Evolutionary conservation across 2,888 invertebrate species (phyloP), one percentile per base, ranked within the genome.

Genomic region (Operophtera brumata): DNA sequence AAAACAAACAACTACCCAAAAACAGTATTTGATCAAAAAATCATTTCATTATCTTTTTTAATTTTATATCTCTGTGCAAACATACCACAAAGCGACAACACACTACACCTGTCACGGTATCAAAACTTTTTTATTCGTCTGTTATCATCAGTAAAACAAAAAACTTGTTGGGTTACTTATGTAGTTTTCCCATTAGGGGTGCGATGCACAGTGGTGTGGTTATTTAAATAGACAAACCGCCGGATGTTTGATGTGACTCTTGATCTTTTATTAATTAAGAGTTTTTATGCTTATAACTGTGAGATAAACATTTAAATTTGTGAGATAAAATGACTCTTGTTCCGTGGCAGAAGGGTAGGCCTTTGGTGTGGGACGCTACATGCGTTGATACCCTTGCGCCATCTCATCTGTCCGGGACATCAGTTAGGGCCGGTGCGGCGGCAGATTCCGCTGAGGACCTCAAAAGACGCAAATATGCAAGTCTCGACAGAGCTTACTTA

Each of bases 41-140:
- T 71, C 61, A 66, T 62, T 71, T 74, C 71, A 77, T 74, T 77
- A 76, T 75, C 75, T 70, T 74, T 76, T 67, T 75, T 79, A 75
- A 80, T 80, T 79, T 72, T 61, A 57, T 78, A 80, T 83, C 82
- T 71, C 59, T 66, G 56, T 46, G 55, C 69, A 77, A 77, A 78
- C 71, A 78, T 47, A 47, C 47, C 65, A 73, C 70, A 75, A 72
- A 70, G 62, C 63, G 63, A 51, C 63, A 68, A 42, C 50, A 52
- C 40, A 47, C 42, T 48, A 28, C 79, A 81, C 80, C 74, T 78
- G 75, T 72, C 63, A 51, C 55, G 13, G 32, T 47, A 35, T 47
- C 35, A 45, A 46, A 45, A 9, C 37, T 51, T 57, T 59, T 54
- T 51, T 55, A 47, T 43, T 30, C 20, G 3, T 10, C 20, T n/a